A percentile compares a stretch with the other conserved stretches of the same genome.
phyloP scores from a whole-genome alignment of 2,888 invertebrate species.

The Spisula solida region DNA sequence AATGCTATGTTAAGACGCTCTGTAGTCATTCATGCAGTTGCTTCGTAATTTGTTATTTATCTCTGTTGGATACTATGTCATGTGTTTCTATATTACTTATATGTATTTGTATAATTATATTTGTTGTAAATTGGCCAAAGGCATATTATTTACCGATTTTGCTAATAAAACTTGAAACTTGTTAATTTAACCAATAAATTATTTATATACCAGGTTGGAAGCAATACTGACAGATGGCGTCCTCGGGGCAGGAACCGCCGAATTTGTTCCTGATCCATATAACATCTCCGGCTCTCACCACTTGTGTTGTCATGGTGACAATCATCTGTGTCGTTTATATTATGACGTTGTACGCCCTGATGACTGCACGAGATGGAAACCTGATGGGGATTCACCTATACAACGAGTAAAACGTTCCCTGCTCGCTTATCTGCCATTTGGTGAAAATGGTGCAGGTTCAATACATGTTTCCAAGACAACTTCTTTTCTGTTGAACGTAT shows the following conservation, averaged over 20 bases:
- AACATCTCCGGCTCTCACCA: background rate
- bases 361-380: constrained; percentile 34
- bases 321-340: constrained; percentile 35
- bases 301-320: constrained; percentile 26
- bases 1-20: no score
- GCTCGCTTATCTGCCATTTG: background rate
- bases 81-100: no score
- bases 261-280: constrained; percentile 16
- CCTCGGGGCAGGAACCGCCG: constrained; percentile 8
- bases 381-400: constrained; percentile 18
- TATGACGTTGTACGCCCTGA: constrained; percentile 43
- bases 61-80: no score
- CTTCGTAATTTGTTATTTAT: no score
- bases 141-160: no score
- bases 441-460: background rate
- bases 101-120: no score
- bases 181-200: no score
- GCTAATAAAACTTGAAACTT: no score
- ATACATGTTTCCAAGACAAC: background rate
- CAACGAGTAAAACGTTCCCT: constrained; percentile 15
- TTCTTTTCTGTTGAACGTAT: background rate
- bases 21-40: no score
- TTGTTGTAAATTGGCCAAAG: no score
- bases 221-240: constrained; percentile 1
- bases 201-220: background rate